A percentile compares a stretch with the other conserved stretches of the same genome.
Conservation (phyloP, 2,797 vertebrate genomes). For the Fundulus diaphanus region DNA sequence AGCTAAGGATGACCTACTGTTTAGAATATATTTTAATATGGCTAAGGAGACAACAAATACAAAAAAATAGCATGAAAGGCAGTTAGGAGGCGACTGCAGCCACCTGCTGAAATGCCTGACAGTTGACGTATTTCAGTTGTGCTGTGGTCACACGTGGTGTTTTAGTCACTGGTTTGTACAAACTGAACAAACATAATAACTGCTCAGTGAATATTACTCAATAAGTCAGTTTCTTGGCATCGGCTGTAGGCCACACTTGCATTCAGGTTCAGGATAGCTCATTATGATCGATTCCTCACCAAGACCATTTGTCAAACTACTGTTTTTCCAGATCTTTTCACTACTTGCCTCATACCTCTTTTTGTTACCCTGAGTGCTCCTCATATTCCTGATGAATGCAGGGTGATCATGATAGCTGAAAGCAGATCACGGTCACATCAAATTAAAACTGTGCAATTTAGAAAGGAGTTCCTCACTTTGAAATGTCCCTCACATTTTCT, state of each 20-base stretch:
- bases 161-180: neutral
- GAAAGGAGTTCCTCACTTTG: constrained; percentile 19
- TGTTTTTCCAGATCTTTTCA: neutral
- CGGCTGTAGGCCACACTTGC: constrained; percentile 9
- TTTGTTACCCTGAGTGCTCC: constrained; percentile 34
- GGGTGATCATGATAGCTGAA: constrained; percentile 44
- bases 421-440: constrained; percentile 1
- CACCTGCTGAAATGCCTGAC: neutral
- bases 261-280: constrained; percentile 22
- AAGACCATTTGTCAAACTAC: neutral
- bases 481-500: constrained; percentile 5
- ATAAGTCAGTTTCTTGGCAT: constrained; percentile 3
- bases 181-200: neutral
- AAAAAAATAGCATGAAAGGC: neutral
- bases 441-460: constrained; percentile 17
- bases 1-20: neutral
- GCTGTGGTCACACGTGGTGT: neutral
- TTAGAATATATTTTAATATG: neutral
- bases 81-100: neutral
- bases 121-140: neutral
- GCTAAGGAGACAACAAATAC: neutral
- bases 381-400: constrained; percentile 39
- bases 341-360: too few relatives aligned
- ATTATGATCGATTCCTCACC: constrained; percentile 22
- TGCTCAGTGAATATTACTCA: neutral